Evolutionary conservation across 2,888 invertebrate species (phyloP).

Genomic region (Hirtodrosophila cameraria): DNA sequence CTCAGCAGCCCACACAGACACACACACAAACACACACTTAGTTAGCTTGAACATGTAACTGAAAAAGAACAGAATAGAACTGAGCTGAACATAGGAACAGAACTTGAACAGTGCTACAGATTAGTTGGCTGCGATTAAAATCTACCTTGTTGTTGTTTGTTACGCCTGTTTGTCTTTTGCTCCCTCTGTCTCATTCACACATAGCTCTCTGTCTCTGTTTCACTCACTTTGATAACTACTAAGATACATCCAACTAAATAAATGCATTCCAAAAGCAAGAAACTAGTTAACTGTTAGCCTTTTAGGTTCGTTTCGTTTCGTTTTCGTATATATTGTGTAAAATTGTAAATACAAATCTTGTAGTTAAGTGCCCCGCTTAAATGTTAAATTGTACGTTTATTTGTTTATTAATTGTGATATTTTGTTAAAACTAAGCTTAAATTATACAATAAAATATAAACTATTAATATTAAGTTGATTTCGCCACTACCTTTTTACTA

Average conservation of each 20-base stretch:
- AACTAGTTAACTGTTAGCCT: slow-evolving; percentile 72
- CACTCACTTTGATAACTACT: slow-evolving; percentile 22
- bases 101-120: slow-evolving; percentile 60
- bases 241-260: slow-evolving; percentile 54
- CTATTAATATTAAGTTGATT: slow-evolving; percentile 44
- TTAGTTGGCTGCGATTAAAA: slow-evolving; percentile 74
- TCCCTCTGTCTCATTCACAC: slow-evolving; percentile 4
- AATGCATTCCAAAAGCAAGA: slow-evolving; percentile 77
- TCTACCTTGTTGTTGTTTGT: slow-evolving; percentile 74
- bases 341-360: slow-evolving; percentile 56
- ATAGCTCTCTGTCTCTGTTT: not conserved
- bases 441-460: slow-evolving; percentile 47
- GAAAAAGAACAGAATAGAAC: slow-evolving; percentile 20
- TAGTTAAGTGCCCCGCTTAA: slow-evolving; percentile 24
- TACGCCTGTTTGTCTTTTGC: slow-evolving; percentile 48
- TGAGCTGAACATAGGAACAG: slow-evolving; percentile 25
- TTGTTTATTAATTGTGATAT: slow-evolving; percentile 76
- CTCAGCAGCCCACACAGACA: slow-evolving; percentile 14
- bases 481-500: slow-evolving; percentile 33
- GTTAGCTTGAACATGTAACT: slow-evolving; percentile 12
- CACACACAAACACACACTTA: slow-evolving; percentile 27
- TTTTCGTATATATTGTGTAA: slow-evolving; percentile 33
- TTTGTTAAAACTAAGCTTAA: slow-evolving; percentile 69
- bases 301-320: slow-evolving; percentile 33
- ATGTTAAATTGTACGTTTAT: slow-evolving; percentile 63